Percentiles rank a stretch among this genome's conserved stretches.
Evolutionary conservation across 2,113 vertebrate species (phyloP).

Genomic region (Esox niger): DNA sequence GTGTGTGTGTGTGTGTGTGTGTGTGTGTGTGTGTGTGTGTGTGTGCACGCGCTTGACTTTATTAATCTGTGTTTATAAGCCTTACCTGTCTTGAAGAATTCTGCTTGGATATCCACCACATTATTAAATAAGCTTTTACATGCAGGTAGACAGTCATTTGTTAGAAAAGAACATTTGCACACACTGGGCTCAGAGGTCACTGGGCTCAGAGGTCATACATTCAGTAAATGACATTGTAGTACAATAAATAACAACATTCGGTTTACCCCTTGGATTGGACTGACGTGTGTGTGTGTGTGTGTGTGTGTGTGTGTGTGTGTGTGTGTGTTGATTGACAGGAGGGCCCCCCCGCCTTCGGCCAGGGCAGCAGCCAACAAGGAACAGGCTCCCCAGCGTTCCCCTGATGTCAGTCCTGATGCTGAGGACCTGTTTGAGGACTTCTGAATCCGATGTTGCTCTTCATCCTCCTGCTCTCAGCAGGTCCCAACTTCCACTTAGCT

Average conservation of each 20-base stretch:
- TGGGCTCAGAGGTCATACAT: too few species aligned
- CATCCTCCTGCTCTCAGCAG: not conserved
- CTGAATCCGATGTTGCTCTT: conserved; percentile 57
- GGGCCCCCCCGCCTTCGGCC: conserved; percentile 46
- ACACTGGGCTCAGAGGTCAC: too few species aligned
- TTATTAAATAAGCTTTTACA: too few species aligned
- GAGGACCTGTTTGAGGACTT: conserved; percentile 85
- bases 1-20: conserved; percentile 39
- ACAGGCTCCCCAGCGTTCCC: conserved; percentile 57
- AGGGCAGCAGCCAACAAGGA: conserved; percentile 46
- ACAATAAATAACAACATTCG: too few species aligned
- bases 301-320: conserved; percentile 28
- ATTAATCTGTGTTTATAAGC: too few species aligned
- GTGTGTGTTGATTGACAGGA: conserved; percentile 61
- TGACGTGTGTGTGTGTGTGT: conserved; percentile 24
- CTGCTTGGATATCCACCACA: conserved; percentile 21
- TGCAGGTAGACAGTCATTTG: too few species aligned
- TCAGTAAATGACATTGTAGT: too few species aligned
- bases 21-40: conserved; percentile 30
- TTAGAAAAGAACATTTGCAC: too few species aligned
- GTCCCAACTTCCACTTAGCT: not conserved
- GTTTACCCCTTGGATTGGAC: too few species aligned
- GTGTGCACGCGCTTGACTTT: too few species aligned
- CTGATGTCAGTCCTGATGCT: conserved; percentile 67
- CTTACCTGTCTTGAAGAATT: too few species aligned